Evolutionary conservation across 1,140 invertebrate species (phyloP).

Genomic region (Drosophila busckii): DNA sequence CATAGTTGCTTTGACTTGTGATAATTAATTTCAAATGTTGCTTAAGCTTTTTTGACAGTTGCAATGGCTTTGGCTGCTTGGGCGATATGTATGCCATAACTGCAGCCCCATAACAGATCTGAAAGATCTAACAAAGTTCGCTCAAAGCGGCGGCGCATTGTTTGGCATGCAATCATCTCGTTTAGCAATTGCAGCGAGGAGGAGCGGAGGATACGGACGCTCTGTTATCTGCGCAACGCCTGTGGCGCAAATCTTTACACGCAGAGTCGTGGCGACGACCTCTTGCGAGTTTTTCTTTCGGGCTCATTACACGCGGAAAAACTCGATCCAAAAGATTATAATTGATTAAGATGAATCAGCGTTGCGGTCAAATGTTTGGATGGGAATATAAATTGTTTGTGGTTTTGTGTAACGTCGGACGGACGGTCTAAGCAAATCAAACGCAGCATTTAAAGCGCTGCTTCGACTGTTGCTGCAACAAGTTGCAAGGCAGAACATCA

Average conservation of each 20-base stretch:
- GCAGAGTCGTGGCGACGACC: slow-evolving; percentile 62
- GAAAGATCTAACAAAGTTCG: slow-evolving; percentile 20
- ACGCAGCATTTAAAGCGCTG: slow-evolving; percentile 59
- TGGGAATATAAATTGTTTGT: slow-evolving; percentile 78
- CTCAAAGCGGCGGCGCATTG: slow-evolving; percentile 13
- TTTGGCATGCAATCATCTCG: slow-evolving; percentile 37
- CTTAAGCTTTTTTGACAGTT: too few species aligned
- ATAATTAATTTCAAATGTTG: too few species aligned
- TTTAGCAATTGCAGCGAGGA: slow-evolving; percentile 10
- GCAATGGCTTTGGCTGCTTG: too few species aligned
- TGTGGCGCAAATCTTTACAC: slow-evolving; percentile 68
- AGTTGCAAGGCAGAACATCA: slow-evolving; percentile 41
- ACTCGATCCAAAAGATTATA: slow-evolving; percentile 72
- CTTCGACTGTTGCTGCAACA: slow-evolving; percentile 18
- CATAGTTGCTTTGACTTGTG: too few species aligned
- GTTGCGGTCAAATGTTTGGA: slow-evolving; percentile 78
- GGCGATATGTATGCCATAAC: too few species aligned
- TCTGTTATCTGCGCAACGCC: slow-evolving; percentile 63
- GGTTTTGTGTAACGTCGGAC: slow-evolving; percentile 74
- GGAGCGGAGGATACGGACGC: not conserved
- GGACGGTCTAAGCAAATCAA: slow-evolving; percentile 69
- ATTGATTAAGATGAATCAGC: slow-evolving; percentile 78
- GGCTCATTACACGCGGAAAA: slow-evolving; percentile 60
- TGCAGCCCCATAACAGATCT: too few species aligned
- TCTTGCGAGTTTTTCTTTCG: slow-evolving; percentile 60